Evolutionary conservation across 1,140 invertebrate species (phyloP).

Genomic region (Pinna nobilis): DNA sequence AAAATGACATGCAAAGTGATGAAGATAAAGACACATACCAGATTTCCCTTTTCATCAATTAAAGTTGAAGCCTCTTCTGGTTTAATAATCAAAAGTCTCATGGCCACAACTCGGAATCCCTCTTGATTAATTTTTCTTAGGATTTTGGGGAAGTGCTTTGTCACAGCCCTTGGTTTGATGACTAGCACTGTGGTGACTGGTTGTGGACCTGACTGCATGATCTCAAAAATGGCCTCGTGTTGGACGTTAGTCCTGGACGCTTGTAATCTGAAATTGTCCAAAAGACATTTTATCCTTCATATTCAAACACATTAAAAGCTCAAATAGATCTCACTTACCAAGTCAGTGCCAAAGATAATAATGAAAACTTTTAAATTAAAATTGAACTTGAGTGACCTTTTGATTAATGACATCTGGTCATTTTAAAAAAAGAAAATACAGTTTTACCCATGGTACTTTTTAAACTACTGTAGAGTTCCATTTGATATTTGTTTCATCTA

Average conservation of each 20-base stretch:
- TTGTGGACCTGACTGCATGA: conserved; percentile 61
- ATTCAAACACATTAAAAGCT: neutral
- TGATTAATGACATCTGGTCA: no score
- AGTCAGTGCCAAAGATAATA: no score
- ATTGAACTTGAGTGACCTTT: no score
- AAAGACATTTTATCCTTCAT: neutral
- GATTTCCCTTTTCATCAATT: conserved; percentile 14
- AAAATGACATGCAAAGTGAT: no score
- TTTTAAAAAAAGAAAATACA: no score
- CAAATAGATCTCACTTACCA: no score
- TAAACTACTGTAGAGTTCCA: no score
- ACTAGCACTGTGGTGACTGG: conserved; percentile 64
- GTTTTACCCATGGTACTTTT: no score
- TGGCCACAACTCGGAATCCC: conserved; percentile 61
- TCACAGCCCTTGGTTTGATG: conserved; percentile 64
- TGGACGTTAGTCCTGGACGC: neutral
- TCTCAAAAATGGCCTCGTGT: conserved; percentile 60
- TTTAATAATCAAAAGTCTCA: conserved; percentile 48
- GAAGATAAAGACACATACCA: conserved; percentile 34
- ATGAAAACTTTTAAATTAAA: no score
- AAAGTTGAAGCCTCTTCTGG: conserved; percentile 38
- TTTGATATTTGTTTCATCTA: no score
- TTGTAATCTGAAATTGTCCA: neutral
- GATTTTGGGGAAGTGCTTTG: conserved; percentile 62
- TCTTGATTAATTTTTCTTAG: conserved; percentile 65